Conservation (phyloP, 2,113 vertebrate genomes). For the Epinephelus lanceolatus region DNA sequence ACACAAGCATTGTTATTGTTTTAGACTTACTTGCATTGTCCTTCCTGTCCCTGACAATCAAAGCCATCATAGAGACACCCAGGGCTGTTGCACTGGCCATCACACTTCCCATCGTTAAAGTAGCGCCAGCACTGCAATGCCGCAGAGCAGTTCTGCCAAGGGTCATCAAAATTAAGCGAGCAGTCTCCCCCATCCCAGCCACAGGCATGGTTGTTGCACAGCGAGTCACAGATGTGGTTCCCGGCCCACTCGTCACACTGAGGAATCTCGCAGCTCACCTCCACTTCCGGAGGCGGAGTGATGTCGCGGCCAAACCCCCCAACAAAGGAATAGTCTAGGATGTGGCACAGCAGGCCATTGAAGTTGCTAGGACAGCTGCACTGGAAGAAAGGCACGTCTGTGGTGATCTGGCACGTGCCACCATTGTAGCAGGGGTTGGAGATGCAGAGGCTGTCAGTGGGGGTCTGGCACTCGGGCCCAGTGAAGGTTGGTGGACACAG, state of each 20-base stretch:
- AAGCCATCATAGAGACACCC: conserved; percentile 98
- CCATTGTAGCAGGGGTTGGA: conserved; percentile 95
- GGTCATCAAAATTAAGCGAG: conserved; percentile 96
- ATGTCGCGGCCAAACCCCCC: conserved; percentile 93
- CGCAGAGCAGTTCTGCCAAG: conserved; percentile 97
- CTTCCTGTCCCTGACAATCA: conserved; percentile 93
- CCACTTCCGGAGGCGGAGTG: conserved; percentile 87
- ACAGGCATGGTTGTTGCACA: conserved; percentile 95
- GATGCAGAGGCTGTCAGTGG: conserved; percentile 89
- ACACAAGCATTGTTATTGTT: background rate
- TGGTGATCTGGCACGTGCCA: conserved; percentile 90
- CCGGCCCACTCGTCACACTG: conserved; percentile 89
- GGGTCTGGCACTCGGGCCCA: conserved; percentile 92
- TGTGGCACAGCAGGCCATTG: conserved; percentile 96
- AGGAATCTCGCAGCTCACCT: conserved; percentile 89
- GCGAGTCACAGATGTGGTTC: conserved; percentile 91
- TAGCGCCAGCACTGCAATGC: conserved; percentile 98
- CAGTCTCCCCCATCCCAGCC: conserved; percentile 98
- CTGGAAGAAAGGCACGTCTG: conserved; percentile 90
- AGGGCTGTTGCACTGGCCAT: conserved; percentile 92
- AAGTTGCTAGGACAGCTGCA: conserved; percentile 94
- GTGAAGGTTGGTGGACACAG: conserved; percentile 88
- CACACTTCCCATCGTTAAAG: conserved; percentile 94
- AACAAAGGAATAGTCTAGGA: conserved; percentile 92
- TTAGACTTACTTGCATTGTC: conserved; percentile 95